Evolutionary conservation across 2,888 invertebrate genomes (phyloP), one percentile per base, ranked within the genome.

Genomic region (Lypha dubia): DNA sequence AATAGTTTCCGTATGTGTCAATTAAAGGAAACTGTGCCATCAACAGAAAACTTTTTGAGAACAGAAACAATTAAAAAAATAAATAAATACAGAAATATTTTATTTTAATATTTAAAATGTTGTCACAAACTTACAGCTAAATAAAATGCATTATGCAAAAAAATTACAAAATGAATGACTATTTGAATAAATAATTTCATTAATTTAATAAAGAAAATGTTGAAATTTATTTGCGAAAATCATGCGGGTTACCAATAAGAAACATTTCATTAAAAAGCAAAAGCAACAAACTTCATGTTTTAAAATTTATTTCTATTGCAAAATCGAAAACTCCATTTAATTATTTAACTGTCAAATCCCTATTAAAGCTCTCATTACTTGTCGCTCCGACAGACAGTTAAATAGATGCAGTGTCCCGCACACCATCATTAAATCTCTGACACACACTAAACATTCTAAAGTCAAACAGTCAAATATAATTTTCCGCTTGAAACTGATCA

Each of bases 391-490:
- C 56, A 51, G 41, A 41, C 65, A 41, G 46, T 60, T 41, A 17
- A 28, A 53, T 49, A 49, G 68, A 73, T 70, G 73, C 32, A n/a
- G 67, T n/a, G 35, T 53, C 38, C 32, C 53, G 38, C 60, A 63
- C 63, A 71, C 79, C 63, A 71, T 71, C 44, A 62, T 79, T 74
- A 68, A 81, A 81, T 74, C 81, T 77, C 41, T 81, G 81, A 68
- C 81, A 81, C 84, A 81, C 60, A 77, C 77, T 84, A 74, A 84
- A 71, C 73, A 77, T 67, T n/a, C 77, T 63, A 68, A 68, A 84
- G 84, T 81, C 84, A 81, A 81, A 84, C 84, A 84, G 84, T 84
- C 84, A 84, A 85, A 82, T 74, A 81, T 85, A 83, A 85, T 85
- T 85, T 85, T 85, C 83, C 85, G 79, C 85, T 79, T 84, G 84